A percentile compares a stretch with the other conserved stretches of the same genome.
phyloP scores from a whole-genome alignment of 2,888 invertebrate genomes.

The Hyposoter dolosus region DNA sequence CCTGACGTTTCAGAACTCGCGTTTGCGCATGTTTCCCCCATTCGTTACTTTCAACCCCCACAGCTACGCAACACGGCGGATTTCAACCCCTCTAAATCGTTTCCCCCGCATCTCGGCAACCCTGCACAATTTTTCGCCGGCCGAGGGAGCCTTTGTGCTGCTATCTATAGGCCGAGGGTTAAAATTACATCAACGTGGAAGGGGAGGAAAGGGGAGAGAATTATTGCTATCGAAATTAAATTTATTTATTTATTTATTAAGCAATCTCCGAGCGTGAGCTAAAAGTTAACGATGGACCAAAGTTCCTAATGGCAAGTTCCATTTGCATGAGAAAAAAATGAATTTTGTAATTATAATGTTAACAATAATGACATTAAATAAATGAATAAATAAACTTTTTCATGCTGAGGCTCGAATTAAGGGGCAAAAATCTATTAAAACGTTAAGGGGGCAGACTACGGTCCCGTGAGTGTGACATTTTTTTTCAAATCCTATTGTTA shows the following conservation, averaged over 20 bases:
- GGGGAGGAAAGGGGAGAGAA: background rate
- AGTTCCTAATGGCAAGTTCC: background rate
- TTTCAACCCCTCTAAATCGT: slow-evolving; percentile 17
- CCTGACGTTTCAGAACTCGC: slow-evolving; percentile 65
- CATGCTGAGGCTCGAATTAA: background rate
- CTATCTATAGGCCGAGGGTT: background rate
- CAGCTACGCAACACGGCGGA: slow-evolving; percentile 12
- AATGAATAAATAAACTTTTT: background rate
- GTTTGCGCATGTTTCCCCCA: slow-evolving; percentile 64
- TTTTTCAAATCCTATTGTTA: background rate
- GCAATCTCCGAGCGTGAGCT: background rate
- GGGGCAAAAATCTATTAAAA: background rate
- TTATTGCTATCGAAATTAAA: background rate
- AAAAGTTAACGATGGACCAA: background rate
- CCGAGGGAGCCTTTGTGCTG: background rate
- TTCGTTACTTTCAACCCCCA: slow-evolving; percentile 24
- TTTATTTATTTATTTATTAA: slow-evolving; percentile 3
- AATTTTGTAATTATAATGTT: background rate
- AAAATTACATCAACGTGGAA: background rate
- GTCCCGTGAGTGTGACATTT: background rate
- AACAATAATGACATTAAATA: background rate
- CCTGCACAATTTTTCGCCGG: background rate
- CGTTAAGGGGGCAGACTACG: background rate
- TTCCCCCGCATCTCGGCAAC: background rate
- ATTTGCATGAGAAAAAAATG: background rate